Evolutionary conservation across 2,113 vertebrate genomes (phyloP), one percentile per base, ranked within the genome.

Genomic region (Microcebus jonahi): DNA sequence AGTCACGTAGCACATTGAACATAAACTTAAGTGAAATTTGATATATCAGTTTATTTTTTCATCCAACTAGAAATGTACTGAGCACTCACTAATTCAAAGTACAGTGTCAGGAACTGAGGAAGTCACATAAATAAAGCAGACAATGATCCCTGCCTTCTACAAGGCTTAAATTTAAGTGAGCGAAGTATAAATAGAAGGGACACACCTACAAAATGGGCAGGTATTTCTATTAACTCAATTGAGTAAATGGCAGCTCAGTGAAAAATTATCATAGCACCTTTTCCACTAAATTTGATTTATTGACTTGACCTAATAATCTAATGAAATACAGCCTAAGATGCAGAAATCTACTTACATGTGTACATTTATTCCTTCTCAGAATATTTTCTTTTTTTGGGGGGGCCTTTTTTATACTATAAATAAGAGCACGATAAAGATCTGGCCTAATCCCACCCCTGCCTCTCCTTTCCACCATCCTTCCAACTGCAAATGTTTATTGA

Each of bases 391-490:
- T 8, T 5, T 42, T 59, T 63, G 21, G n/a, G n/a, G n/a, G 23
- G 15, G 20, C 21, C 50, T 91, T 94, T 6, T 85, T 63, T 14
- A 13, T 31, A 8, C 34, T 80, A 6, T 36, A 67, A 71, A 83
- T 14, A 57, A 80, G 11, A 50, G 36, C 14, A 45, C 8, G 23
- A 18, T 12, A 61, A 61, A 96, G 6, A 45, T 4, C 25, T 23
- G 2, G 1, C 8, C 8, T 15, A 14, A 8, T 6, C 8, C 11
- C 1, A 10, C 34, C 5, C 12, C 39, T 13, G 3, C 5, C 12
- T 77, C 34, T 59, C 20, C 53, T 81, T 70, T 39, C 23, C 8
- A 50, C 17, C 6, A 18, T 88, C 67, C 71, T 68, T 39, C 23
- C 8, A 39, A 20, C 5, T 50, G 27, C 6, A 53, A 36, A 42